Evolutionary conservation across 2,888 invertebrate species (phyloP).

Genomic region (Rhagonycha fulva): DNA sequence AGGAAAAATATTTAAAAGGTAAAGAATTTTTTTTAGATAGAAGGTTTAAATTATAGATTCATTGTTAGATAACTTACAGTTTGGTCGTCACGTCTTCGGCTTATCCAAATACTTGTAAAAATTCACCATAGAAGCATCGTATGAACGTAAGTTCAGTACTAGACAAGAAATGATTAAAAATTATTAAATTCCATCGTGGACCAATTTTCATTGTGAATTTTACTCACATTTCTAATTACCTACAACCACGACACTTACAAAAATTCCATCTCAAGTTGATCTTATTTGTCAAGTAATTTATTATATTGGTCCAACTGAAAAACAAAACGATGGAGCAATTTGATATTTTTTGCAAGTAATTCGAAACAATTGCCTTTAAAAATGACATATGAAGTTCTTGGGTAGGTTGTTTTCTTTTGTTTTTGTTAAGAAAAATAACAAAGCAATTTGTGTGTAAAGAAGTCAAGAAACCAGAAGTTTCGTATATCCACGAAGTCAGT

Average conservation of each 20-base stretch:
- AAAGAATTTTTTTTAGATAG: too few species aligned
- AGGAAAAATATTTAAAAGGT: too few species aligned
- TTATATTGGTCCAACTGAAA: not conserved
- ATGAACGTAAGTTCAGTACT: too few species aligned
- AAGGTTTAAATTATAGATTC: too few species aligned
- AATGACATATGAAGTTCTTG: not conserved
- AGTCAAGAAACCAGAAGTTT: slow-evolving; percentile 21
- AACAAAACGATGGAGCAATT: not conserved
- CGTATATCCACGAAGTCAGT: slow-evolving; percentile 36
- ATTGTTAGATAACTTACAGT: too few species aligned
- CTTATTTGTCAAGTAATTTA: not conserved
- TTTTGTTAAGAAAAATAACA: not conserved
- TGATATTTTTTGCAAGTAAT: not conserved
- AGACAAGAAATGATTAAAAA: too few species aligned
- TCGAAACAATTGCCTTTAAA: not conserved
- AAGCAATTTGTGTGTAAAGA: not conserved
- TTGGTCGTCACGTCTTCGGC: too few species aligned
- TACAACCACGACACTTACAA: not conserved
- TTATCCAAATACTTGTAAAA: too few species aligned
- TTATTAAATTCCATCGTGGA: too few species aligned
- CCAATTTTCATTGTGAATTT: too few species aligned
- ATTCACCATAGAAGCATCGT: too few species aligned
- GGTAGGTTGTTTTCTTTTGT: not conserved
- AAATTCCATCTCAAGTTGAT: not conserved
- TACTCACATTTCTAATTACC: too few species aligned